Conservation (phyloP, 2,113 vertebrate species). For the Sphyrna mokarran region DNA sequence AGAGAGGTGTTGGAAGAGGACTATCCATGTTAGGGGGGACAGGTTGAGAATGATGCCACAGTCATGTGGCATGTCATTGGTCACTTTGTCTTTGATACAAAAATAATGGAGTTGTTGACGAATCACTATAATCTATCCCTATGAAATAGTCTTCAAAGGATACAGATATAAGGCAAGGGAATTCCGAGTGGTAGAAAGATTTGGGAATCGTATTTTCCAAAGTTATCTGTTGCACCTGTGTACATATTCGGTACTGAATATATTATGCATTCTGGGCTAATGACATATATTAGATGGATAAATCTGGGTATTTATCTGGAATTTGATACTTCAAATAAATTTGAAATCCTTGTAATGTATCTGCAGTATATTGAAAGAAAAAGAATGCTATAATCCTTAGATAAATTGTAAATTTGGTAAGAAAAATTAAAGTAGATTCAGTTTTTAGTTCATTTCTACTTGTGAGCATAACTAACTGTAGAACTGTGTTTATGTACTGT, state of each 20-base stretch:
- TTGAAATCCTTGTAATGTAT: not conserved
- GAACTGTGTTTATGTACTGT: not conserved
- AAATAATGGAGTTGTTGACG: not conserved
- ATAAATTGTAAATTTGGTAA: not conserved
- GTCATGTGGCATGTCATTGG: not conserved
- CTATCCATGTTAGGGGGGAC: not conserved
- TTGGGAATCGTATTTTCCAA: not conserved
- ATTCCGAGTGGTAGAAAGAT: not conserved
- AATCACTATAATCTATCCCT: not conserved
- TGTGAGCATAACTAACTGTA: not conserved
- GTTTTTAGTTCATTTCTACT: not conserved
- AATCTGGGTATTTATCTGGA: not conserved
- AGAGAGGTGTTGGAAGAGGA: not conserved
- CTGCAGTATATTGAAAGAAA: not conserved
- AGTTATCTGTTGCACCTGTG: not conserved
- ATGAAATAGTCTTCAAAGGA: not conserved
- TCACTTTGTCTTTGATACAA: not conserved
- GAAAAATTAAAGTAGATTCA: not conserved
- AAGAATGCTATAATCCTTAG: not conserved
- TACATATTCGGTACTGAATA: not conserved
- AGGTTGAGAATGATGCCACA: not conserved
- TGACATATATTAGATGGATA: not conserved
- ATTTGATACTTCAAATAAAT: not conserved
- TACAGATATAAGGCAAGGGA: not conserved
- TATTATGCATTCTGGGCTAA: not conserved